phyloP scores from a whole-genome alignment of 2,797 vertebrate species.

The Okamejei kenojei region DNA sequence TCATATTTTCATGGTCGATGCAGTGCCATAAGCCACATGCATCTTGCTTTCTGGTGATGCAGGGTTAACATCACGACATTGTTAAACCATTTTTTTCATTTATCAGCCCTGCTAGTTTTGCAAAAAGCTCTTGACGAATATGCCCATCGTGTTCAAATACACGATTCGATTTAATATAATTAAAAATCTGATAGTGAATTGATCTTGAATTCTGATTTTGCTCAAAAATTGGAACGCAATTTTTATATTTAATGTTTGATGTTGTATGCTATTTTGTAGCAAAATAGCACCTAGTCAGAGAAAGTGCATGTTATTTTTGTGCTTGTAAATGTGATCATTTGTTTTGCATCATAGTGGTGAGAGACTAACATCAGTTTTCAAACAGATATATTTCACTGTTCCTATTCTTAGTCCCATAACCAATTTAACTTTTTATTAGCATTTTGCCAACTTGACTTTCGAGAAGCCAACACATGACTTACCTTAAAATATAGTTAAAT shows the following conservation, averaged over 20 bases:
- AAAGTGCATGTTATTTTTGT: neutral
- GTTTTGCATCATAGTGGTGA: neutral
- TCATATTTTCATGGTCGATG: constrained; percentile 13
- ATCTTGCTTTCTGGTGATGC: constrained; percentile 32
- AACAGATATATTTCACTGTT: neutral
- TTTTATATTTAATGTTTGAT: neutral
- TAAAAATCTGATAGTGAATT: no score
- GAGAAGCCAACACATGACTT: neutral
- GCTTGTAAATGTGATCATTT: neutral
- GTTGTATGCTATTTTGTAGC: neutral
- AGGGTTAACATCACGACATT: constrained; percentile 36
- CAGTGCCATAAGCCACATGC: constrained; percentile 14
- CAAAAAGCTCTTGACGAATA: neutral
- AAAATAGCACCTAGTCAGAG: neutral
- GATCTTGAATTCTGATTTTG: neutral
- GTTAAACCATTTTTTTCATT: constrained; percentile 2
- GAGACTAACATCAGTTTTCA: neutral
- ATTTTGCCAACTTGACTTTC: constrained; percentile 12
- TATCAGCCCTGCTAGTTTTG: neutral
- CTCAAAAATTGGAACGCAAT: neutral
- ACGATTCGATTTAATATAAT: neutral
- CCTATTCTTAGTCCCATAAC: neutral
- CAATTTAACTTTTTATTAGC: neutral
- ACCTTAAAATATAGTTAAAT: neutral
- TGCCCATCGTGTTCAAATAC: neutral